Evolutionary conservation across 2,113 vertebrate genomes (phyloP).

Genomic region (Columba livia): DNA sequence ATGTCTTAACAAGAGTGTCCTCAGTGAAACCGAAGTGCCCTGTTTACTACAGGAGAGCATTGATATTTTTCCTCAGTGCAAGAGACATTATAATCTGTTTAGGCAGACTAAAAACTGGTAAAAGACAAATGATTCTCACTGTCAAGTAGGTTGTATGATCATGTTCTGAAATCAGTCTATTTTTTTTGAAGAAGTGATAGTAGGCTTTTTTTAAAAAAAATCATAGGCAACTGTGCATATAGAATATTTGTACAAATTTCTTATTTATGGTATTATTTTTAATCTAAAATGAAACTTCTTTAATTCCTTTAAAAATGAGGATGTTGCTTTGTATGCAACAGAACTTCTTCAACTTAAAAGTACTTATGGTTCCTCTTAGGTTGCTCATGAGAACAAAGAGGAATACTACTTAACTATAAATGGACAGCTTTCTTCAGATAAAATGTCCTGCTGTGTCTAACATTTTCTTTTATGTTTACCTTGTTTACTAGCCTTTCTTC

Average conservation of each 20-base stretch:
- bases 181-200: neutral
- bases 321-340: neutral
- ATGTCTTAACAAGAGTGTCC: neutral
- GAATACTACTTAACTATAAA: neutral
- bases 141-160: neutral
- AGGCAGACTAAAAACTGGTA: neutral
- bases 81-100: neutral
- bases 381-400: neutral
- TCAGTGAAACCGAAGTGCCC: neutral
- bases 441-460: neutral
- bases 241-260: neutral
- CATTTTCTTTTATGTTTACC: neutral
- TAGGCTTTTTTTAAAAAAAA: no score
- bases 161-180: neutral
- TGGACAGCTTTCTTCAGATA: neutral
- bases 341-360: neutral
- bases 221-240: neutral
- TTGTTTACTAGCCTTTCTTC: neutral
- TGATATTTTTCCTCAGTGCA: neutral
- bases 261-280: neutral
- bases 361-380: neutral
- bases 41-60: neutral
- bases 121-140: neutral
- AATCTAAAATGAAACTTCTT: neutral
- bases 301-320: neutral